phyloP scores from a whole-genome alignment of 2,113 vertebrate species.

The Promerops cafer region DNA sequence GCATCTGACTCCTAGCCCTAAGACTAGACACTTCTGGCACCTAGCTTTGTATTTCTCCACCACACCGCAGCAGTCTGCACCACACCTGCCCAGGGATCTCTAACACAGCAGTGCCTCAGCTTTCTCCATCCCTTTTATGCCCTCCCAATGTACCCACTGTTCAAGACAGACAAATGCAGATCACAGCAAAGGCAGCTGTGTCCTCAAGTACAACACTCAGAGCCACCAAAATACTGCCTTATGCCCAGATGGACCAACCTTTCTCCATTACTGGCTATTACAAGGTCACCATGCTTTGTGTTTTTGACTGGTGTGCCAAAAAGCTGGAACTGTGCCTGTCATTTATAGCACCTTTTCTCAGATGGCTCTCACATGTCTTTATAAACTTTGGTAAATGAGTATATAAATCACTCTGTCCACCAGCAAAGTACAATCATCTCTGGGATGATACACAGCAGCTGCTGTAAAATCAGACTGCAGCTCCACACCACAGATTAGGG shows the following conservation, averaged over 20 bases:
- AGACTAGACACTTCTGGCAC: not conserved
- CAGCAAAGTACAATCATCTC: not conserved
- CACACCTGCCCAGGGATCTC: not conserved
- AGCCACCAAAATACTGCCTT: not conserved
- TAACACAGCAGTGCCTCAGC: not conserved
- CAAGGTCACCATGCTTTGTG: not conserved
- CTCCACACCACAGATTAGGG: not conserved
- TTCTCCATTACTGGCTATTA: not conserved
- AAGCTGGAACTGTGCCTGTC: not conserved
- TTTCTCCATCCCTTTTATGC: not conserved
- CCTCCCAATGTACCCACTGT: not conserved
- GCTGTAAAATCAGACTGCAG: conserved; percentile 22
- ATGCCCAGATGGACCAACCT: not conserved
- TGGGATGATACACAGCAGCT: conserved; percentile 10
- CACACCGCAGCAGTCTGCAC: not conserved
- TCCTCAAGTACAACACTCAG: not conserved
- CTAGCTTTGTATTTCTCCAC: not conserved
- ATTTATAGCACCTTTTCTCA: conserved; percentile 19
- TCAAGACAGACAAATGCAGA: not conserved
- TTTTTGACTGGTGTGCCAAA: not conserved
- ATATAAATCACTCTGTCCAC: conserved; percentile 38
- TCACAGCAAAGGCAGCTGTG: not conserved
- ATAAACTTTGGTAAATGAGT: conserved; percentile 35
- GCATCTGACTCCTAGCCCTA: not conserved
- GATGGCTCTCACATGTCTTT: conserved; percentile 18